A percentile compares a stretch with the other conserved stretches of the same genome.
Evolutionary conservation across 1,140 invertebrate genomes (phyloP).

Genomic region (Melitaea cinxia): DNA sequence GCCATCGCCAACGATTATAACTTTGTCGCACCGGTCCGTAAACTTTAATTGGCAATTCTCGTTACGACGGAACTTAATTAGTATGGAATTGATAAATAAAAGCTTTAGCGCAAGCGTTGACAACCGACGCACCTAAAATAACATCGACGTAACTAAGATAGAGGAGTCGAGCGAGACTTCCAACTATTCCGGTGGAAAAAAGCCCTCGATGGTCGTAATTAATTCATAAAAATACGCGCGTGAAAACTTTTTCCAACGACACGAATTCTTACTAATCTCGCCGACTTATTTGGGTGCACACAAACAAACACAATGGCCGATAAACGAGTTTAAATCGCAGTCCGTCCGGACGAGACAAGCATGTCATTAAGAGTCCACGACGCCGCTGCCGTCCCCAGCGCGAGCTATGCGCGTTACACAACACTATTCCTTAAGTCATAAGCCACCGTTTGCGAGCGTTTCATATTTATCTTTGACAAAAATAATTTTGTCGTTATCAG

Average conservation of each 20-base stretch:
- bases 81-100: neutral
- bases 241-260: slow-evolving; percentile 53
- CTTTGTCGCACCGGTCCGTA: slow-evolving; percentile 11
- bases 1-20: slow-evolving; percentile 23
- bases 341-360: slow-evolving; percentile 65
- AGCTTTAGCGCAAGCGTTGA: neutral
- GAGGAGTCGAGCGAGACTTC: slow-evolving; percentile 11
- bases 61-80: neutral
- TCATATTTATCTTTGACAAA: slow-evolving; percentile 8
- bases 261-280: slow-evolving; percentile 60
- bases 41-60: slow-evolving; percentile 21
- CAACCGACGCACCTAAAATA: neutral
- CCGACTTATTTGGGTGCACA: slow-evolving; percentile 63
- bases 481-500: slow-evolving; percentile 42
- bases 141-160: slow-evolving; percentile 1
- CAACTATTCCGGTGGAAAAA: slow-evolving; percentile 12
- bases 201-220: slow-evolving; percentile 19
- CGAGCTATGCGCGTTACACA: slow-evolving; percentile 16
- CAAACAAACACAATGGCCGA: slow-evolving; percentile 60
- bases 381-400: slow-evolving; percentile 20
- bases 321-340: slow-evolving; percentile 75
- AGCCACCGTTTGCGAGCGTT: slow-evolving; percentile 34
- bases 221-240: slow-evolving; percentile 50
- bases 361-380: slow-evolving; percentile 59
- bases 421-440: slow-evolving; percentile 48